Conservation (phyloP, 2,888 invertebrate genomes). For the Blastobasis adustella region DNA sequence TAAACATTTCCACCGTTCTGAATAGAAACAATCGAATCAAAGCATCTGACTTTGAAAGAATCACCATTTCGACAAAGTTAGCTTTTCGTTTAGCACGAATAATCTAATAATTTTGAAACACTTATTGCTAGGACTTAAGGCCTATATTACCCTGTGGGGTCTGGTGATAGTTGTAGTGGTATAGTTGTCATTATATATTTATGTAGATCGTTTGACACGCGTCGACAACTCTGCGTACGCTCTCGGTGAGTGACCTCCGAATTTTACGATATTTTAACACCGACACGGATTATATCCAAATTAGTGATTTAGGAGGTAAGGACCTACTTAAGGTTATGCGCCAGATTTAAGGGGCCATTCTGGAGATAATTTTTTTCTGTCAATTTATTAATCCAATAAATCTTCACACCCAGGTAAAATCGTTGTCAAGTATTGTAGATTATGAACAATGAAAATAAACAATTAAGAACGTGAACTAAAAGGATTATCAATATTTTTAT, state of each 20-base stretch:
- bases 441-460: no score
- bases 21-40: conserved; percentile 64
- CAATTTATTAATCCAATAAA: no score
- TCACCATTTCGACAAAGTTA: conserved; percentile 12
- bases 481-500: no score
- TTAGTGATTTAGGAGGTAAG: no score
- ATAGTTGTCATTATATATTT: conserved; percentile 2
- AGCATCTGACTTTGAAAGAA: conserved; percentile 39
- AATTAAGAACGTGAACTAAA: no score
- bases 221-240: conserved; percentile 29
- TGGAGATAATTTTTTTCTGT: no score
- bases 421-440: no score
- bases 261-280: no score
- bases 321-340: no score
- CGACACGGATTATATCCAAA: no score
- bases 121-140: background rate
- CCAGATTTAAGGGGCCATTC: no score
- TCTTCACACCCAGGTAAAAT: no score
- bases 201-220: conserved; percentile 50
- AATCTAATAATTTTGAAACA: background rate
- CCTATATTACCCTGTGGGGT: background rate
- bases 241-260: background rate
- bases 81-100: background rate
- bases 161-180: background rate
- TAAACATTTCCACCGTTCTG: conserved; percentile 62